These are phyloP conservation scores for Tringa solitaria DNA, from an alignment of 2,113 vertebrate species.

Conservation along the genomic window DNA sequence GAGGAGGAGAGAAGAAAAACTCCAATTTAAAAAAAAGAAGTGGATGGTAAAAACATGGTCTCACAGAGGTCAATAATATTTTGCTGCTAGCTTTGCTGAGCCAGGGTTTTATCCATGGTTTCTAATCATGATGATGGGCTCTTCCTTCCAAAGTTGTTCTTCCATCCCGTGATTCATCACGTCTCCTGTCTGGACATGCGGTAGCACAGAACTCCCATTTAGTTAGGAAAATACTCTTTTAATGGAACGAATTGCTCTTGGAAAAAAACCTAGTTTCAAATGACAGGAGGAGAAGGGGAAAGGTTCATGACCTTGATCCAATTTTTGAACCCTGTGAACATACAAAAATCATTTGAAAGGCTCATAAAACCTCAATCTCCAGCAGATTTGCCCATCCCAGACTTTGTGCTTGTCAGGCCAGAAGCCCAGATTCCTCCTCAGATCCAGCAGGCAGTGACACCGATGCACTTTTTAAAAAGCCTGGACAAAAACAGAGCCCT, in stretches of 20 bases:
- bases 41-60: background rate
- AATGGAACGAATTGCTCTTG: background rate
- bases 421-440: background rate
- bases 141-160: background rate
- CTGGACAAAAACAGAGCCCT: background rate
- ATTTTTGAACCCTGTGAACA: background rate
- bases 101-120: background rate
- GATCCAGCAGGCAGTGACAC: background rate
- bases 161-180: background rate
- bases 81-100: background rate
- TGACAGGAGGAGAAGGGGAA: background rate
- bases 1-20: slow-evolving; percentile 13
- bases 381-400: background rate
- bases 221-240: background rate
- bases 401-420: background rate
- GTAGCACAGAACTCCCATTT: slow-evolving; percentile 25
- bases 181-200: background rate
- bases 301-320: background rate
- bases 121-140: background rate
- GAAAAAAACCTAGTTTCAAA: background rate
- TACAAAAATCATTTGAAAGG: background rate
- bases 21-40: background rate
- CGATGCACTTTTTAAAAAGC: background rate
- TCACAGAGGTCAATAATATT: background rate
- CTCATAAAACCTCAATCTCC: background rate